Evolutionary conservation across 2,113 vertebrate species (phyloP).

Genomic region (Pomatorhinus ruficollis): DNA sequence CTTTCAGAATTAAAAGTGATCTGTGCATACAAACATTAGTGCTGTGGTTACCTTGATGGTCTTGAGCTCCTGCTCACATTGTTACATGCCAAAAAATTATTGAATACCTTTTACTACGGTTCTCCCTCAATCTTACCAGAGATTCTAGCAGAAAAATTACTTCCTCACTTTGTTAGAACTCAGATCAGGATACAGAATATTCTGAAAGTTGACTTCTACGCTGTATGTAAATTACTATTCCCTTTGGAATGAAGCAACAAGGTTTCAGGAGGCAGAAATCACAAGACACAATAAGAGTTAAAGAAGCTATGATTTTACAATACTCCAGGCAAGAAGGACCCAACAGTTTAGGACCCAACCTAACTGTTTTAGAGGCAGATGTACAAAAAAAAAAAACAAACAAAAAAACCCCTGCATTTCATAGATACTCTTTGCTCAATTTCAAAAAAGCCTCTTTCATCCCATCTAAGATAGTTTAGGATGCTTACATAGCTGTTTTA

Average conservation of each 20-base stretch:
- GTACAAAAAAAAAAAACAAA: background rate
- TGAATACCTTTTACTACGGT: background rate
- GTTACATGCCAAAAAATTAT: background rate
- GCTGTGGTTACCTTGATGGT: background rate
- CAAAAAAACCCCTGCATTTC: background rate
- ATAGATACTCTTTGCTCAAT: background rate
- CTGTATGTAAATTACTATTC: background rate
- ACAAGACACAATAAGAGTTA: background rate
- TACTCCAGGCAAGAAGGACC: background rate
- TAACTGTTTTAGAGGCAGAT: background rate
- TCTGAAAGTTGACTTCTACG: background rate
- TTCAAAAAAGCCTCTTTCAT: background rate
- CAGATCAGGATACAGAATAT: background rate
- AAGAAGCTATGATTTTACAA: background rate
- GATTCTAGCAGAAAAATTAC: background rate
- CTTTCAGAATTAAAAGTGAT: background rate
- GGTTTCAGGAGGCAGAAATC: background rate
- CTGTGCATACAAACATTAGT: background rate
- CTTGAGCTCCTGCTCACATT: background rate
- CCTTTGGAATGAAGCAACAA: background rate
- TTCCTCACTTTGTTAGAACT: background rate
- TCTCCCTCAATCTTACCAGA: background rate
- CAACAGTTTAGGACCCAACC: too few species aligned
- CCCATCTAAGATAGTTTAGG: background rate
- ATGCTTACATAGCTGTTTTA: background rate